phyloP scores from a whole-genome alignment of 2,888 invertebrate genomes.

The Druceiella hillmani region DNA sequence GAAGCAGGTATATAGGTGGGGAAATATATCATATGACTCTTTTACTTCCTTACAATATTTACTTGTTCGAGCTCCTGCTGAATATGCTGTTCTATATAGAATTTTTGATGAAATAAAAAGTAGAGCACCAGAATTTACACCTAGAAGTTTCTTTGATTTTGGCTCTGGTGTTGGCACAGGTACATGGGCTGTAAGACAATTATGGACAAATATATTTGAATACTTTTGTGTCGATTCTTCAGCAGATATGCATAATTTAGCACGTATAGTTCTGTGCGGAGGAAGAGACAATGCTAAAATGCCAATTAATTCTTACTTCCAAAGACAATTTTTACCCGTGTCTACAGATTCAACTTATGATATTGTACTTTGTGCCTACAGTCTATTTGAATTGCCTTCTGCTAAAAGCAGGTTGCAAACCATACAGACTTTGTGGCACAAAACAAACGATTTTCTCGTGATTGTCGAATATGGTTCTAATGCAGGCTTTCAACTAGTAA shows the following conservation, averaged over 20 bases:
- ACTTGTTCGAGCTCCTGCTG: conserved; percentile 61
- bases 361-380: conserved; percentile 74
- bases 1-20: conserved; percentile 66
- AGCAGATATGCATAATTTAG: conserved; percentile 74
- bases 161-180: conserved; percentile 88
- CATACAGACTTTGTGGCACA: conserved; percentile 77
- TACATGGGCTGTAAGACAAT: conserved; percentile 73
- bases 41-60: conserved; percentile 66
- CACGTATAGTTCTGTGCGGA: conserved; percentile 62
- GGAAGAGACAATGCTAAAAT: conserved; percentile 58
- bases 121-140: conserved; percentile 62
- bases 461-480: conserved; percentile 80
- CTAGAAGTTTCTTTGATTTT: conserved; percentile 79
- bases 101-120: conserved; percentile 69
- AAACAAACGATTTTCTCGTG: conserved; percentile 75
- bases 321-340: conserved; percentile 78
- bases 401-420: conserved; percentile 61
- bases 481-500: conserved; percentile 74
- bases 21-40: conserved; percentile 62
- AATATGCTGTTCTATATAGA: conserved; percentile 66
- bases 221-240: conserved; percentile 84
- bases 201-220: conserved; percentile 74
- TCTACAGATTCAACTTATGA: conserved; percentile 59
- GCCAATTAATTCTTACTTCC: conserved; percentile 58
- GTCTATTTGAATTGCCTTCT: conserved; percentile 73